Evolutionary conservation across 2,888 invertebrate genomes (phyloP), one percentile per base, ranked within the genome.

Genomic region (Hirtodrosophila histrioides): DNA sequence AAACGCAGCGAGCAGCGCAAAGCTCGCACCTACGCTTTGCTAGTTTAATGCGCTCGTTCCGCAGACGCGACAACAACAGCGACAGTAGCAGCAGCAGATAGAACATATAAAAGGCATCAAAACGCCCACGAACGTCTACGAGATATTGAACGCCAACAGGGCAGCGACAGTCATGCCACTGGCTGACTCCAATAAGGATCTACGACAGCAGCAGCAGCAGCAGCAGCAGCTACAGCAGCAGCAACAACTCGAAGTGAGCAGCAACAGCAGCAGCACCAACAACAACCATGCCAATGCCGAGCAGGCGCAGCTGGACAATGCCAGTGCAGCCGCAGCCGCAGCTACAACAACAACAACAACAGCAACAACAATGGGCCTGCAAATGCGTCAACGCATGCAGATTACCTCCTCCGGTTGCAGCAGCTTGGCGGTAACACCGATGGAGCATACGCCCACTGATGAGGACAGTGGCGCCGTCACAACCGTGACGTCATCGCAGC

Each of bases 161-260:
- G 77, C 73, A 63, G 70, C 65, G 46, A 57, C 56, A 78, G 83
- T 77, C 76, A 90, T 91, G 90, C 90, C 90, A 85, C 87, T 91
- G 84, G 90, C 90, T 78, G 91, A 91, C 80, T 89, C 90, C 49
- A 90, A 91, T 60, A 90, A 89, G 85, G 90, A 90, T 85, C 81
- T 90, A 57, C 86, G 91, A 69, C 61, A 40, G 54, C 65, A 60
- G 49, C 64, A 57, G 50, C 79, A 27, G 48, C 80, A 50, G 44
- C 69, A 62, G 49, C 70, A 66, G 62, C 53, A 36, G 12, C 70
- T 36, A 44, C 74, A 46, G 66, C 71, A 27, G 67, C 69, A 62
- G 49, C 70, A 64, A 61, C 86, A 77, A 78, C 57, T 87, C 75
- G 84, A 86, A 67, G 85, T 69, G 46, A 66, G 62, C 53, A 36